A percentile compares a stretch with the other conserved stretches of the same genome.
Conservation (phyloP, 2,113 vertebrate genomes). For the Chlorodrepanis virens region DNA sequence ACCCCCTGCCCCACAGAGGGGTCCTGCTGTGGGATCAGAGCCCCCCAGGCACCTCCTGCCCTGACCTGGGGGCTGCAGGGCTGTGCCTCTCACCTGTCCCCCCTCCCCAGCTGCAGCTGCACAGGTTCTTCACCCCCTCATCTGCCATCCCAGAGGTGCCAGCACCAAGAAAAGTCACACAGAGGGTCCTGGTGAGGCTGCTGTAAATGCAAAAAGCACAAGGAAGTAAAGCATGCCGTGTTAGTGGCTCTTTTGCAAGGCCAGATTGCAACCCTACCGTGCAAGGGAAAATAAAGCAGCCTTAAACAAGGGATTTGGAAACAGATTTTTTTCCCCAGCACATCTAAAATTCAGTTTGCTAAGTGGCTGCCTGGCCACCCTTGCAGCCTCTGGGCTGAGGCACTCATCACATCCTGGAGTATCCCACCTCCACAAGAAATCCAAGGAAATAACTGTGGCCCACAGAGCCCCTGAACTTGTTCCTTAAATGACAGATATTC, state of each 20-base stretch:
- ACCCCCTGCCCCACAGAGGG: neutral
- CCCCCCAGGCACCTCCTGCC: neutral
- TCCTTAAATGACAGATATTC: neutral
- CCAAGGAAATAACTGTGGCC: neutral
- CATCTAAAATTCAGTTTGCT: neutral
- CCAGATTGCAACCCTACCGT: neutral
- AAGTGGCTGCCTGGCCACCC: neutral
- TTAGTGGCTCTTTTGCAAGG: neutral
- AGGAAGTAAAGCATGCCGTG: neutral
- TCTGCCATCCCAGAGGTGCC: neutral
- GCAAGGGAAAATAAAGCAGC: neutral
- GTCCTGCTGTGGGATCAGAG: too few relatives aligned
- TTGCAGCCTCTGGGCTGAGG: neutral
- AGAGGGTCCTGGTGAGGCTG: neutral
- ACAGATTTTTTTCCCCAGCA: neutral
- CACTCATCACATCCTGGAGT: neutral
- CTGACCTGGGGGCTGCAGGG: neutral
- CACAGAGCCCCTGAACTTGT: neutral
- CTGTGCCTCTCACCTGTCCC: neutral
- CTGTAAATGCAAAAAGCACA: neutral
- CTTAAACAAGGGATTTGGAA: neutral
- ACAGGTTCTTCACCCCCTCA: accelerated
- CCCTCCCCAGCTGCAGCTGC: neutral
- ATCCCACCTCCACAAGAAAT: neutral
- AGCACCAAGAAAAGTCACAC: neutral